These are phyloP conservation scores for Odocoileus virginianus DNA, from an alignment of 2,113 vertebrate genomes.

Conservation along the genomic window DNA sequence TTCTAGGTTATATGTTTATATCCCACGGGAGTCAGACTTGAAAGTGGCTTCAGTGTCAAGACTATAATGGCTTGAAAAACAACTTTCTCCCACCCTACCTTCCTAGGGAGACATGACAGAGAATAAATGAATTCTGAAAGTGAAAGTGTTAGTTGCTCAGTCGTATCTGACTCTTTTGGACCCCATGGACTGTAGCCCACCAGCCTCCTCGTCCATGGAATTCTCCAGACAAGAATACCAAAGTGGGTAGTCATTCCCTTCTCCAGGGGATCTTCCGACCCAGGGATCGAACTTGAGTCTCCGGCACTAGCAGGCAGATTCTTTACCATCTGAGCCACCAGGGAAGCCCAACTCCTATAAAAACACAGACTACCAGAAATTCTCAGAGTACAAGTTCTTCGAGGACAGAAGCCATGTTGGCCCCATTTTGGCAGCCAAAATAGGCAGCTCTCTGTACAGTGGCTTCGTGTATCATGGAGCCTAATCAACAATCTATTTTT, in stretches of 20 bases:
- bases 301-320: background rate
- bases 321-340: background rate
- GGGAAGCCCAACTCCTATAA: background rate
- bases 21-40: background rate
- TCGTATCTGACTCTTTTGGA: background rate
- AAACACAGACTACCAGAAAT: background rate
- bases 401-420: background rate
- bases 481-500: slow-evolving; percentile 39
- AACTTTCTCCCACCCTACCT: background rate
- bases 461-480: background rate
- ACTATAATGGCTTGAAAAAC: background rate
- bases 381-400: background rate
- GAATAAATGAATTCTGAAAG: background rate
- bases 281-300: background rate
- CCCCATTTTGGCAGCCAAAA: background rate
- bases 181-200: background rate
- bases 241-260: background rate
- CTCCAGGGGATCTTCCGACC: background rate
- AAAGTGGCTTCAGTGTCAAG: background rate
- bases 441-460: background rate
- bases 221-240: background rate
- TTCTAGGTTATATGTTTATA: background rate
- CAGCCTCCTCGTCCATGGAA: background rate
- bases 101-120: background rate
- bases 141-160: background rate